phyloP scores from a whole-genome alignment of 1,140 invertebrate genomes.

The Microplitis demolitor region DNA sequence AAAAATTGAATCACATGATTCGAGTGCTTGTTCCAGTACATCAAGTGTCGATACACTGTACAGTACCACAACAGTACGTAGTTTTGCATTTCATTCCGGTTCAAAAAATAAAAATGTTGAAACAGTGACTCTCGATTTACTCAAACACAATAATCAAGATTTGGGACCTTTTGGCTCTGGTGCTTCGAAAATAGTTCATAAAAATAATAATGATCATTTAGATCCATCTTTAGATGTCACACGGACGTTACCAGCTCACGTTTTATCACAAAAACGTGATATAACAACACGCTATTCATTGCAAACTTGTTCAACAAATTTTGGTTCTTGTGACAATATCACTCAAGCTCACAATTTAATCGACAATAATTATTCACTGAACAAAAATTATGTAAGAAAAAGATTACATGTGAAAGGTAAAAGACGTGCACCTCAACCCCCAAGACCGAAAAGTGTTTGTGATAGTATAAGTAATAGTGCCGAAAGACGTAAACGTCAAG shows the following conservation, averaged over 20 bases:
- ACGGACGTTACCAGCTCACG: slow-evolving; percentile 43
- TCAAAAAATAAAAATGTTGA: background rate
- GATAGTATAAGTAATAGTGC: slow-evolving; percentile 13
- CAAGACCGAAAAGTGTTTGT: slow-evolving; percentile 37
- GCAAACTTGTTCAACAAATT: slow-evolving; percentile 55
- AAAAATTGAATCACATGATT: background rate
- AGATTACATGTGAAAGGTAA: slow-evolving; percentile 74
- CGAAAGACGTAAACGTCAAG: slow-evolving; percentile 64
- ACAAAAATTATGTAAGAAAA: slow-evolving; percentile 39
- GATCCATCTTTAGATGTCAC: slow-evolving; percentile 26
- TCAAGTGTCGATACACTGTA: slow-evolving; percentile 66
- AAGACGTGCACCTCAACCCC: slow-evolving; percentile 73
- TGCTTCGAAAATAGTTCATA: slow-evolving; percentile 49
- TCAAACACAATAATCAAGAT: slow-evolving; percentile 63
- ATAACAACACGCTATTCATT: slow-evolving; percentile 50
- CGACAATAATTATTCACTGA: no score
- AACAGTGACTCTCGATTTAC: slow-evolving; percentile 50
- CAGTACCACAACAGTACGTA: slow-evolving; percentile 73
- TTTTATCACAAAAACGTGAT: slow-evolving; percentile 34
- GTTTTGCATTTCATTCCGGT: slow-evolving; percentile 69
- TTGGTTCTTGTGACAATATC: slow-evolving; percentile 64
- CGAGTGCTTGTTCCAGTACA: slow-evolving; percentile 53
- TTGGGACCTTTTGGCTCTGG: slow-evolving; percentile 66
- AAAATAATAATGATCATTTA: slow-evolving; percentile 9
- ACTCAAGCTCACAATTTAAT: background rate